These are phyloP conservation scores for Phaedon cochleariae DNA, from an alignment of 2,888 invertebrate species.

Conservation along the genomic window DNA sequence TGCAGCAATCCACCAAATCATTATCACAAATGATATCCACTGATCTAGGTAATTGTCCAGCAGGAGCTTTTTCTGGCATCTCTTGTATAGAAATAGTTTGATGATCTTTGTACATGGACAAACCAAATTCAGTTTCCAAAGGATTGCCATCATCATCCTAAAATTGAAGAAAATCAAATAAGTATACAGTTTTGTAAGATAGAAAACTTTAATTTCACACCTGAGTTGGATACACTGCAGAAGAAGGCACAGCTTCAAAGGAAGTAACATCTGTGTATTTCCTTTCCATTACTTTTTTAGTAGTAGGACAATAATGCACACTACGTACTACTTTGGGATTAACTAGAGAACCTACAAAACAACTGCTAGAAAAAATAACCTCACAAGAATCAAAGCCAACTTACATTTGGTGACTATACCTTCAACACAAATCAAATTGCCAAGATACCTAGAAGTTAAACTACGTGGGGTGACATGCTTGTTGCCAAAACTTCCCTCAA, in stretches of 20 bases:
- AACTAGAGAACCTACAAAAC: conserved; percentile 85
- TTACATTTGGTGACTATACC: conserved; percentile 94
- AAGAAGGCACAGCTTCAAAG: conserved; percentile 89
- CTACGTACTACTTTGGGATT: conserved; percentile 95
- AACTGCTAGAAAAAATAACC: no score
- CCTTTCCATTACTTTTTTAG: conserved; percentile 91
- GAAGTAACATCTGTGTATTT: conserved; percentile 96
- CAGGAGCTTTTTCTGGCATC: conserved; percentile 99
- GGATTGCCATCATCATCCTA: conserved; percentile 98
- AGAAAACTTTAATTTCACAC: conserved; percentile 60
- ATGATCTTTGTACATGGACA: conserved; percentile 96
- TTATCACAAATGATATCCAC: conserved; percentile 96
- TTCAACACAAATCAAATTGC: conserved; percentile 96
- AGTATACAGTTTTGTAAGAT: no score
- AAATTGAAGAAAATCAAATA: conserved; percentile 30
- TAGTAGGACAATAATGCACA: conserved; percentile 95
- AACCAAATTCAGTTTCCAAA: conserved; percentile 96
- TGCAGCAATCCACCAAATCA: conserved; percentile 93
- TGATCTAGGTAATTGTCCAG: conserved; percentile 94
- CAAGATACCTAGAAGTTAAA: conserved; percentile 83
- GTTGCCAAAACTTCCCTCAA: conserved; percentile 97
- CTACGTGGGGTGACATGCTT: conserved; percentile 97
- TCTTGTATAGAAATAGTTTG: conserved; percentile 98
- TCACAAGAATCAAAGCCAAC: no score
- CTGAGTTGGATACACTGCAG: conserved; percentile 91